These are phyloP conservation scores for Scaptomyza polygonia DNA, from an alignment of 2,888 invertebrate species.

Conservation along the genomic window DNA sequence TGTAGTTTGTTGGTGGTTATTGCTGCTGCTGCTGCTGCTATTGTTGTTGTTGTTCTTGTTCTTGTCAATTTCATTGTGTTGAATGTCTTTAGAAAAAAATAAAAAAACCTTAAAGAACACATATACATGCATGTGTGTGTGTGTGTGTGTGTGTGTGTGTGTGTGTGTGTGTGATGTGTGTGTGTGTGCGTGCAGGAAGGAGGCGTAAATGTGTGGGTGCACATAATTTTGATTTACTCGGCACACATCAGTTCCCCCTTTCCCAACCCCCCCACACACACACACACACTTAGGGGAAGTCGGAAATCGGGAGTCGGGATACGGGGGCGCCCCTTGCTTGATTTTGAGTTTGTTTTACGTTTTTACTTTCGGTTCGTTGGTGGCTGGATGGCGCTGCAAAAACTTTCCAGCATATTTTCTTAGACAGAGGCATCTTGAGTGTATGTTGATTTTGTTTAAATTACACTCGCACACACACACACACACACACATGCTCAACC, in stretches of 20 bases:
- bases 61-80: slow-evolving; percentile 22
- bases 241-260: slow-evolving; percentile 10
- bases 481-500: slow-evolving; percentile 6
- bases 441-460: not conserved
- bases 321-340: too few species aligned
- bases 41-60: slow-evolving; percentile 16
- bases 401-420: slow-evolving; percentile 72
- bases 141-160: too few species aligned
- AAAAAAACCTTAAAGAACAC: too few species aligned
- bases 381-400: too few species aligned
- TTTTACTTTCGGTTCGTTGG: slow-evolving; percentile 28
- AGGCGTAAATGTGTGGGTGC: slow-evolving; percentile 18
- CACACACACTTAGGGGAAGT: not conserved
- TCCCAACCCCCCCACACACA: not conserved
- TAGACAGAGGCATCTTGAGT: slow-evolving; percentile 55
- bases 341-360: slow-evolving; percentile 55
- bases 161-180: too few species aligned
- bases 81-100: too few species aligned
- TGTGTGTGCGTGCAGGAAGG: too few species aligned
- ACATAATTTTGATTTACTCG: slow-evolving; percentile 63
- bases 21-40: slow-evolving; percentile 4
- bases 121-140: too few species aligned
- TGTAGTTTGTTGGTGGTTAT: slow-evolving; percentile 52
- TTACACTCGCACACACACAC: slow-evolving; percentile 15
- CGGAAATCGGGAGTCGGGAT: slow-evolving; percentile 7